Conservation (phyloP, 2,113 vertebrate genomes). For the Rousettus leschenaultii region DNA sequence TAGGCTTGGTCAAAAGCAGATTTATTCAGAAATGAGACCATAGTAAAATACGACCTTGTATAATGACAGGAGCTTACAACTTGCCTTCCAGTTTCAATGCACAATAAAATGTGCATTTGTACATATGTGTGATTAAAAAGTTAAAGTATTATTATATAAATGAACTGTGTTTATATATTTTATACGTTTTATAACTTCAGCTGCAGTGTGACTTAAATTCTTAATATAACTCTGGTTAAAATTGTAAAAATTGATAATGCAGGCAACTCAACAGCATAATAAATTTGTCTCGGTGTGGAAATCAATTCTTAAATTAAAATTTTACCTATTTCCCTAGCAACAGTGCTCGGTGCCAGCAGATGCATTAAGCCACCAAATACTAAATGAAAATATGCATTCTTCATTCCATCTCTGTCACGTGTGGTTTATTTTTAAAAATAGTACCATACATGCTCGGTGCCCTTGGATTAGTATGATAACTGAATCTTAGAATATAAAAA, state of each 20-base stretch:
- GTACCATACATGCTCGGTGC: background rate
- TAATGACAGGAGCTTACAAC: background rate
- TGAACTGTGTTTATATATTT: background rate
- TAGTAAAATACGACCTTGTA: background rate
- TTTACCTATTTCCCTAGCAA: conserved; percentile 40
- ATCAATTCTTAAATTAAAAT: conserved; percentile 45
- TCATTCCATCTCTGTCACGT: background rate
- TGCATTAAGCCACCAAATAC: background rate
- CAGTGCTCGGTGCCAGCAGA: background rate
- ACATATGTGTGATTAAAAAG: background rate
- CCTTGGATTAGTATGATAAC: background rate
- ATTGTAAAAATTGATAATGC: background rate
- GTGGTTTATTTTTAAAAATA: background rate
- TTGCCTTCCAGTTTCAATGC: background rate
- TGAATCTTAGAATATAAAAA: background rate
- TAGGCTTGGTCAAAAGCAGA: background rate
- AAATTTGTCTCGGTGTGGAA: conserved; percentile 13
- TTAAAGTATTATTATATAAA: background rate
- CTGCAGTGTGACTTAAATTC: background rate
- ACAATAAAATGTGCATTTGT: background rate
- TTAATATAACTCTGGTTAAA: background rate
- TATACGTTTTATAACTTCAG: background rate
- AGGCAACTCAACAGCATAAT: conserved; percentile 20
- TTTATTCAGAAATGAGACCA: background rate
- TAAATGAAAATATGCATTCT: background rate